Evolutionary conservation across 2,797 vertebrate species (phyloP), one percentile per base, ranked within the genome.

Genomic region (Takifugu ocellatus): DNA sequence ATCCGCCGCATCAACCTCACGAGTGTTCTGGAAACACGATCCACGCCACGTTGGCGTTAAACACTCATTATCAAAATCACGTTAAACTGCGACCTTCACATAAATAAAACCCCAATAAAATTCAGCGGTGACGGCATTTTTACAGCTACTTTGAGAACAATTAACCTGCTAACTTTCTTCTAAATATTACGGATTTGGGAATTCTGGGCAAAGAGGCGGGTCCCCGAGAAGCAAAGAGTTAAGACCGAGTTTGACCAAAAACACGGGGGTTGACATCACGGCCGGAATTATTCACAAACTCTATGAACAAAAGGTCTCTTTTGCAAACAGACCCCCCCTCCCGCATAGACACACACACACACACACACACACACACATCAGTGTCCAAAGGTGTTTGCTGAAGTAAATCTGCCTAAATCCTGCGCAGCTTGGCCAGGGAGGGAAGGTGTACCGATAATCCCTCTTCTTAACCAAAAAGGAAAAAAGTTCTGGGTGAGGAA

Each of bases 371-470:
- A 79, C 72, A n/a, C 17, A n/a, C 77, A 75, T 67, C 90, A 92
- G 92, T 94, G 92, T 95, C 93, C 93, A 92, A 95, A 96, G 95
- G 94, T 96, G 94, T 96, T 96, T 94, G 93, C 92, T 90, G 93
- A 94, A 96, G 94, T 96, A 95, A 96, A 96, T 94, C 93, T 93
- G 93, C 87, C 93, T 94, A 96, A 96, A 95, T 95, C 94, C 94
- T 90, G 83, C 90, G 77, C 88, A 86, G 91, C 88, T 92, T 91
- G 89, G 92, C 90, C 84, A 85, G 75, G 70, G 82, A 71, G 80
- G 83, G 83, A 85, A 88, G 86, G 86, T 85, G 86, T 84, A 81
- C 82, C 62, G 63, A 86, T 88, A 88, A 87, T 87, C 84, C 83
- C 72, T 77, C 74, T 83, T 85, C 84, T 87, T 84, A 86, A 86